Evolutionary conservation across 2,113 vertebrate genomes (phyloP), one percentile per base, ranked within the genome.

Genomic region (Dendrocopos noguchii): DNA sequence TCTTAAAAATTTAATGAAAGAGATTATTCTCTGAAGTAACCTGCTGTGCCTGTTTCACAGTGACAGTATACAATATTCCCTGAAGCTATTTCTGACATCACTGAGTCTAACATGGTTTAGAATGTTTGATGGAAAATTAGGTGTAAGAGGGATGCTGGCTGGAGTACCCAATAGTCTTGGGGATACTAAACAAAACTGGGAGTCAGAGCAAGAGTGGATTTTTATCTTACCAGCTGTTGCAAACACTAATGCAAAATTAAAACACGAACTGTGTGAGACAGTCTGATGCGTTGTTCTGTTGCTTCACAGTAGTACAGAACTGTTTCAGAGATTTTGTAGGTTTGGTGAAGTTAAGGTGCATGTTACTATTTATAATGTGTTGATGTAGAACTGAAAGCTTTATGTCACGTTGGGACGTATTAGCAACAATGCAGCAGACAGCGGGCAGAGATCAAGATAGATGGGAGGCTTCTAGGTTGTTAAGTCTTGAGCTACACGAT

Each of bases 1-100:
- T 93, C 87, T 77, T 89, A 73, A 95, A 92, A 91, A 77, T 84
- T 79, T 92, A 91, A 84, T 95, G 94, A 84, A 92, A 87, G 71
- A 76, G 67, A 84, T 96, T 95, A 90, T 95, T 91, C 59, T 79
- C 66, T 91, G 46, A 93, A 94, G 71, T 81, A 93, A 87, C 86
- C 74, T 87, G 74, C 95, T 91, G 74, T 95, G 90, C n/a, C 27
- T 72, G 29, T 92, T 94, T 87, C 73, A 57, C 22, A 61, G 50
- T 90, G 73, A 65, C 71, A 94, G 36, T 76, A 47, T 42, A 80
- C 46, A 67, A 36, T 90, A 85, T 73, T 92, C 87, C 90, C 79
- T 87, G 73, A 93, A 95, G 92, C 85, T 86, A n/a, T 94, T 95
- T 89, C 63, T 93, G 64, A 84, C 72, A 83, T 94, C 82, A 80